Conservation (phyloP, 2,888 invertebrate species). For the Hydraecia micacea region DNA sequence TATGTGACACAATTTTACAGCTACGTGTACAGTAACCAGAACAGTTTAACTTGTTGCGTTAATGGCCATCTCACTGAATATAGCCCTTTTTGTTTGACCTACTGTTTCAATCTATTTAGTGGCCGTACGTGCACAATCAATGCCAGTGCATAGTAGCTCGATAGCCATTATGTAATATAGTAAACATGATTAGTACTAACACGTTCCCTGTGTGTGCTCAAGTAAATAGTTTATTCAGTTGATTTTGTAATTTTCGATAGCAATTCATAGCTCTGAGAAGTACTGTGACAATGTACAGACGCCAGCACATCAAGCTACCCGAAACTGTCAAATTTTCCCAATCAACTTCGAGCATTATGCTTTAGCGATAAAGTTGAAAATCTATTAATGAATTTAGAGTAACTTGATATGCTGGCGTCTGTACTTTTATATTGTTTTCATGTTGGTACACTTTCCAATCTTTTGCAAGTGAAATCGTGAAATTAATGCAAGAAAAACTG, state of each 20-base stretch:
- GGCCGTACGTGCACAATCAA: constrained; percentile 50
- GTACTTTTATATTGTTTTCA: constrained; percentile 2
- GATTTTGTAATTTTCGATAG: constrained; percentile 32
- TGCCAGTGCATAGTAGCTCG: constrained; percentile 38
- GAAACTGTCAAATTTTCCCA: no score
- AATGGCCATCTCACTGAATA: background rate
- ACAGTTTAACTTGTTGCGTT: constrained; percentile 30
- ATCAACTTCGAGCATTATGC: no score
- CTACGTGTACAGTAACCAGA: background rate
- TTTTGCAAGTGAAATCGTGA: constrained; percentile 21
- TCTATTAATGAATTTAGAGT: no score
- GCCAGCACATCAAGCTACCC: no score
- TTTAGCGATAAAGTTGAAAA: no score
- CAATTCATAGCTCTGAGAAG: constrained; percentile 33
- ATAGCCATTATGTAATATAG: constrained; percentile 57
- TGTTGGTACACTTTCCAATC: constrained; percentile 5
- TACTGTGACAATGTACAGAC: constrained; percentile 6
- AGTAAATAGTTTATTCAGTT: constrained; percentile 40
- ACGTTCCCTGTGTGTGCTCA: constrained; percentile 48
- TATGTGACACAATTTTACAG: constrained; percentile 20
- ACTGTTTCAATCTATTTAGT: constrained; percentile 29
- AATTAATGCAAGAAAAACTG: constrained; percentile 17
- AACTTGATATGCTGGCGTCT: no score
- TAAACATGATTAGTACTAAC: constrained; percentile 52
- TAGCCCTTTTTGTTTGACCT: constrained; percentile 4